phyloP scores from a whole-genome alignment of 2,888 invertebrate genomes.

The Hemicrepidius hirtus region DNA sequence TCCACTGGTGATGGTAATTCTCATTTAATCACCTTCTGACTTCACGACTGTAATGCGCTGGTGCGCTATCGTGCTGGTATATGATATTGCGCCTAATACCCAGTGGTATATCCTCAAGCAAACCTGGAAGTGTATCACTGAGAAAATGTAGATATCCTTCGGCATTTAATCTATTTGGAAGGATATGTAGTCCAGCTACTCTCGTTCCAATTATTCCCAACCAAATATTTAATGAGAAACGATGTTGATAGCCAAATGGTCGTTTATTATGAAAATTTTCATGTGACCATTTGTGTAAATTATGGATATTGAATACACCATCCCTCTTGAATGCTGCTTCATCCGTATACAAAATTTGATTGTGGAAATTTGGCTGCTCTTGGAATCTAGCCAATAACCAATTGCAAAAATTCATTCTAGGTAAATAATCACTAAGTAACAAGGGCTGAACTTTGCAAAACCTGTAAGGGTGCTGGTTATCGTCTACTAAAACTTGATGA shows the following conservation, averaged over 20 bases:
- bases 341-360: slow-evolving; percentile 5
- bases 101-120: too few relatives aligned
- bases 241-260: slow-evolving; percentile 18
- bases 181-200: not conserved
- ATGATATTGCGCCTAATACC: too few relatives aligned
- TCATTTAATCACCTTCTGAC: slow-evolving; percentile 3
- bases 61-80: not conserved
- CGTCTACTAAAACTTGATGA: slow-evolving; percentile 10
- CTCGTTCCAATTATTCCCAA: not conserved
- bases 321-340: slow-evolving; percentile 7
- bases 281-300: slow-evolving; percentile 20
- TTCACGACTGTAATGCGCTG: not conserved
- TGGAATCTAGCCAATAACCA: slow-evolving; percentile 12
- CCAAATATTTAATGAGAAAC: slow-evolving; percentile 11
- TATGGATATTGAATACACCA: slow-evolving; percentile 22
- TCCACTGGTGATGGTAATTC: slow-evolving; percentile 1
- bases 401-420: slow-evolving; percentile 3
- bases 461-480: not conserved
- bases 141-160: slow-evolving; percentile 2
- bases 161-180: not conserved
- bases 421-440: slow-evolving; percentile 1
- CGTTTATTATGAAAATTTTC: slow-evolving; percentile 18
- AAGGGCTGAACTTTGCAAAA: too few relatives aligned
- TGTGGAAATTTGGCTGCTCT: slow-evolving; percentile 9
- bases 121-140: not conserved